Base-by-base conservation (phyloP, 2,113 vertebrate species). In the Elephas maximus region DNA sequence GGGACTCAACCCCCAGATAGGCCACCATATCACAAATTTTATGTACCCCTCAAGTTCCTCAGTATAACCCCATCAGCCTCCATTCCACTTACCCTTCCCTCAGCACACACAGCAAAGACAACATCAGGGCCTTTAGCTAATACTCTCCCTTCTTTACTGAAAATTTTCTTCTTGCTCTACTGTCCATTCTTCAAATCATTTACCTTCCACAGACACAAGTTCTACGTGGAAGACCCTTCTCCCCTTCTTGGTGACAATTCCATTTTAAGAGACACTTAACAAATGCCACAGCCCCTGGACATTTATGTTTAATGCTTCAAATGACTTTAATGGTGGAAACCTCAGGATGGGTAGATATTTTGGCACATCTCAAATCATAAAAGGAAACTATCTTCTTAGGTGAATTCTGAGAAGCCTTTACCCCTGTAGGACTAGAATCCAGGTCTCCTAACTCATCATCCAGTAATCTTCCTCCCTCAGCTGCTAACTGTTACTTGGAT, bases 181-280 rank as follows among this genome's bases (percentile, higher is more conserved):
- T 94, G 48, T 77, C 65, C 24, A 71, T 62, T 51, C 79, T 89
- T 91, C 8, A 10, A 17, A 33, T 84, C 53, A 45, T 21, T 37
- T 60, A 63, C 33, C 18, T 81, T 48, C 63, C 78, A 69, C 24
- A 95, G 74, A 67, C 51, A 69, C 67, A 93, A 69, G 21, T 62
- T 91, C 51, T 28, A 26, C 45, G 79, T 88, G 28, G 78, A 85
- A 93, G 26, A 1, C 4, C 44, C 33, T 86, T 67, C 57, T 73
- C n/a, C 30, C 63, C 37, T 44, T 74, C 57, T 88, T 8, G 30
- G 57, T 62, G 57, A 69, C 53, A 76, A 73, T 88, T 93, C 67
- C 73, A 77, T 84, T 81, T 93, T 93, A 90, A 44, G 37, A 93
- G 51, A 33, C 23, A 86, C 30, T 67, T 93, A 69, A 78, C 90